phyloP scores from a whole-genome alignment of 2,888 invertebrate genomes.

The Pristionchus japonicus region DNA sequence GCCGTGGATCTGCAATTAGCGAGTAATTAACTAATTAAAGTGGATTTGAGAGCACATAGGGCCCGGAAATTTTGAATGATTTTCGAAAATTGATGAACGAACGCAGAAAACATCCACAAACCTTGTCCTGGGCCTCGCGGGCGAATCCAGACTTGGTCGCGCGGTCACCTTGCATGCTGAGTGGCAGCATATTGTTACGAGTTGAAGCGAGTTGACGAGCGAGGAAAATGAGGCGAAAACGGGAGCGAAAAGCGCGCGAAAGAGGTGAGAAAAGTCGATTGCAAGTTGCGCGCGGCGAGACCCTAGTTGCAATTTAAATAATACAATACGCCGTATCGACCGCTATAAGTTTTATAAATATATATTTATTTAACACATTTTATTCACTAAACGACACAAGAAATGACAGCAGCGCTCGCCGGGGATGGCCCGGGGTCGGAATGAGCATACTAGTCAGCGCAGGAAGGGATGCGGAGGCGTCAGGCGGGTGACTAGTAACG shows the following conservation, averaged over 20 bases:
- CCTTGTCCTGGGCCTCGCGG: slow-evolving; percentile 71
- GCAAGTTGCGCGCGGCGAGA: not conserved
- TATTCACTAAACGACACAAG: not conserved
- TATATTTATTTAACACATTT: not conserved
- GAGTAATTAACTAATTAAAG: slow-evolving; percentile 76
- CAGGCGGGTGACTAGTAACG: not conserved
- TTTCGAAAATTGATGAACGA: not conserved
- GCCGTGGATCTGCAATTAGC: slow-evolving; percentile 84
- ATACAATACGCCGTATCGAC: not conserved
- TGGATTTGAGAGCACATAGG: no score
- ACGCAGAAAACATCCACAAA: not conserved
- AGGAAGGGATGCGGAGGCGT: not conserved
- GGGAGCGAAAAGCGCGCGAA: not conserved
- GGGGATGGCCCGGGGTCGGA: not conserved
- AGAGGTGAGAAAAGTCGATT: not conserved
- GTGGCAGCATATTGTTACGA: not conserved
- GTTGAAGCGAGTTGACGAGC: not conserved
- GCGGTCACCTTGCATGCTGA: slow-evolving; percentile 50
- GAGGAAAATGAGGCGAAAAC: not conserved
- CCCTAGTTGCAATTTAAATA: not conserved
- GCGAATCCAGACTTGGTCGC: slow-evolving; percentile 73
- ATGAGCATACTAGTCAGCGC: slow-evolving; percentile 26
- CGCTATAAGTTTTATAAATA: not conserved
- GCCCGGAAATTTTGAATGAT: no score
- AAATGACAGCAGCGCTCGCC: not conserved